phyloP scores from a whole-genome alignment of 2,113 vertebrate genomes.

The Calonectris borealis region DNA sequence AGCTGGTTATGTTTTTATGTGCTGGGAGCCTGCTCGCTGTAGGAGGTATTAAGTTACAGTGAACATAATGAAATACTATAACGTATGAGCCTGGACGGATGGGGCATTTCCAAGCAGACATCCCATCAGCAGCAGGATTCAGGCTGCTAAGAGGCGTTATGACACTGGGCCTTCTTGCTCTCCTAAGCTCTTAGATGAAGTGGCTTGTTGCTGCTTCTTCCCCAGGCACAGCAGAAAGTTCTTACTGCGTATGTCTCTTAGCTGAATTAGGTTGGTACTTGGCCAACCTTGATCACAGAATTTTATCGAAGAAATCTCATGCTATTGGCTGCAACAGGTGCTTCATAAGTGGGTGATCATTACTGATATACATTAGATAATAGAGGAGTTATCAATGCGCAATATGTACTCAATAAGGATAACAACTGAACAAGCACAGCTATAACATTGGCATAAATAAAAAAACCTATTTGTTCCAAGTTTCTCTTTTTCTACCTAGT shows the following conservation, averaged over 20 bases:
- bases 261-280: constrained; percentile 2
- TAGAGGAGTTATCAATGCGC: not conserved
- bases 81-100: not conserved
- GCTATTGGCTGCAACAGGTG: not conserved
- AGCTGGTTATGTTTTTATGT: not conserved
- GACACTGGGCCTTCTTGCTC: not conserved
- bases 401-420: not conserved
- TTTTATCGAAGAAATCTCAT: not conserved
- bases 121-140: not conserved
- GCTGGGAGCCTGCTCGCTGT: not conserved
- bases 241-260: not conserved
- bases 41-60: not conserved
- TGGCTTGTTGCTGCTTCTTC: not conserved
- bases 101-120: not conserved
- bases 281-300: not conserved
- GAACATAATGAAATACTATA: constrained; percentile 14
- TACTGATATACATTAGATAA: not conserved
- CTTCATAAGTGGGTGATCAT: not conserved
- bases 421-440: not conserved
- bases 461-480: not conserved
- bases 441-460: not conserved
- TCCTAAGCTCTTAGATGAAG: not conserved
- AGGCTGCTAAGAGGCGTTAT: not conserved
- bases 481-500: not conserved
- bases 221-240: not conserved